Base-by-base conservation (phyloP, 2,888 invertebrate species). In the Megastigmus dorsalis region DNA sequence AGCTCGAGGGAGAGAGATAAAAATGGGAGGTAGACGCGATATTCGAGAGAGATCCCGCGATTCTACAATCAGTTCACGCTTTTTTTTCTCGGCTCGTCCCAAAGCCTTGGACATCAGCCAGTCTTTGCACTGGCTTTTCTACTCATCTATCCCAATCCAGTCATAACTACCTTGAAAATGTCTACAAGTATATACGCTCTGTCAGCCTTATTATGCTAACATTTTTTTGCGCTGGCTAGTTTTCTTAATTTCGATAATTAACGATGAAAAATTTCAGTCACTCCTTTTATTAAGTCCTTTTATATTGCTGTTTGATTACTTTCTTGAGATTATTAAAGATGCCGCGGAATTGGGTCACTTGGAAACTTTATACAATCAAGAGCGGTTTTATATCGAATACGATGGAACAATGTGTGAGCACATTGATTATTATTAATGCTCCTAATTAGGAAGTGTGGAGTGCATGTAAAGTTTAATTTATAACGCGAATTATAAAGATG, bases 101-200 rank as follows among this genome's bases (percentile, higher is more conserved):
- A 13, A 15, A 36, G 33, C 36, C 48, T 72, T 72, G 72, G 66
- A 72, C 28, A 59, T 33, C 59, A 15, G 72, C 72, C 72, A 72
- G 72, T 59, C 30, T n/a, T n/a, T n/a, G n/a, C n/a, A n/a, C n/a
- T n/a, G n/a, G n/a, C n/a, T n/a, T n/a, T n/a, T 28, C 9, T 10
- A 6, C 20, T 9, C 41, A n/a, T 15, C 36, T 36, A 2, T 23
- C 43, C 30, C 52, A 70, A 71, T 71, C 48, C 55, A 48, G 48
- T 62, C 36, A 63, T 63, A 71, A 48, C 41, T 20, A 41, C 38
- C 38, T 60, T 38, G 36, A 41, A 59, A 60, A 69, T n/a, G n/a
- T n/a, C n/a, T n/a, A n/a, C n/a, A n/a, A n/a, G n/a, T n/a, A n/a
- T n/a, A n/a, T n/a, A n/a, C n/a, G n/a, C n/a, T n/a, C n/a, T n/a